A percentile compares a stretch with the other conserved stretches of the same genome.
These are phyloP conservation scores for Psittacus erithacus DNA, from an alignment of 2,113 vertebrate genomes.

Conservation along the genomic window DNA sequence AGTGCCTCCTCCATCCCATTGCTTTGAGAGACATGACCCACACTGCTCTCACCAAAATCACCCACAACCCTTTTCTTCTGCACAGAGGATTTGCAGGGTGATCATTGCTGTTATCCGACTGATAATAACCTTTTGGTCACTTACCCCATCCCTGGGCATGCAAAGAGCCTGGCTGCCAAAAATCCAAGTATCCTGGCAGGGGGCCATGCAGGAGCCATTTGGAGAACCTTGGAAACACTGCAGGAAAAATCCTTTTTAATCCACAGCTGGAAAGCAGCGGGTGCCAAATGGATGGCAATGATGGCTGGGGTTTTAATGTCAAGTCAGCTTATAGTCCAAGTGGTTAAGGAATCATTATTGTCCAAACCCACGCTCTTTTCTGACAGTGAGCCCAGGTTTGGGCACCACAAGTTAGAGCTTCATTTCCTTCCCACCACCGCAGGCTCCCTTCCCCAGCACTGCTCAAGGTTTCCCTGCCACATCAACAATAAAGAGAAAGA, in stretches of 20 bases:
- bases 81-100: accelerated
- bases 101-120: neutral
- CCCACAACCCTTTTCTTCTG: accelerated
- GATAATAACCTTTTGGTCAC: neutral
- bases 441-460: neutral
- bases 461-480: neutral
- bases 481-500: neutral
- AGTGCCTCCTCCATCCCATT: neutral
- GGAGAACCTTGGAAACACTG: neutral
- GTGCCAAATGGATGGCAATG: neutral
- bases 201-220: neutral
- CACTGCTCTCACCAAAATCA: accelerated
- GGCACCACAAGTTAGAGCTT: neutral
- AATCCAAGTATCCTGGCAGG: neutral
- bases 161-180: neutral
- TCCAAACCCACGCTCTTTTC: neutral
- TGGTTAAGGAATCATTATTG: neutral
- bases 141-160: neutral
- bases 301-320: neutral
- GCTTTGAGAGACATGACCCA: neutral
- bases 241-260: neutral
- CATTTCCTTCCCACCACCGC: neutral
- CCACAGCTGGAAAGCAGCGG: neutral
- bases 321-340: neutral
- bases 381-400: neutral